Evolutionary conservation across 2,113 vertebrate genomes (phyloP), one percentile per base, ranked within the genome.

Genomic region (Cyanistes caeruleus): DNA sequence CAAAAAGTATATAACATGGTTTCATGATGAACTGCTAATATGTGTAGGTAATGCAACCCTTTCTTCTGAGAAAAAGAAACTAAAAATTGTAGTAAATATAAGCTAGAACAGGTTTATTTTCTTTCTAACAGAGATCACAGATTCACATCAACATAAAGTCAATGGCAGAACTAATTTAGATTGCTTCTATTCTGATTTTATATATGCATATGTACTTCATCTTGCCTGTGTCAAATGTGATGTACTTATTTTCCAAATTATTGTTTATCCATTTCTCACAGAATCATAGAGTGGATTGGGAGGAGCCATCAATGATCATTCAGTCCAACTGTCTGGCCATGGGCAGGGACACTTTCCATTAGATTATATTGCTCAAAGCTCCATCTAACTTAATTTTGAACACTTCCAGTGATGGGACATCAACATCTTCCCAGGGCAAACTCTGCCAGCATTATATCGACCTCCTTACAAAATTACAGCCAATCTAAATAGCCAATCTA

Each of bases 261-360:
- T 21, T 64, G 1, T 39, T 16, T 39, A 7, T 83, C 20, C 5
- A 4, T 55, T 49, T 63, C 37, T 68, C 28, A 25, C 14, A 58
- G 31, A 49, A 48, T 44, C 9, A 48, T 35, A 28, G 27, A 58
- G 3, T 43, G 7, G 15, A 17, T 15, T 87, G 30, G 5, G 5
- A 67, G 13, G 6, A 16, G 25, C 5, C 3, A 49, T 59, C 31
- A 68, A 33, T 20, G 2, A 49, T 49, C 9, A 16, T 22, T 43
- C 25, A 68, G 15, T 59, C 8, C 33, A 80, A 16, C 7, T 1
- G 0, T 21, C 3, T 1, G 3, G 9, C 8, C 15, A 18, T 17
- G 8, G 9, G 2, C 28, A 84, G 31, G 7, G 56, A 51, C 8
- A 28, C 2, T 30, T 90, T 65, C 22, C 25, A 43, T 5, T 13